These are phyloP conservation scores for Linnaemya vulpina DNA, from an alignment of 2,888 invertebrate genomes.

Conservation along the genomic window DNA sequence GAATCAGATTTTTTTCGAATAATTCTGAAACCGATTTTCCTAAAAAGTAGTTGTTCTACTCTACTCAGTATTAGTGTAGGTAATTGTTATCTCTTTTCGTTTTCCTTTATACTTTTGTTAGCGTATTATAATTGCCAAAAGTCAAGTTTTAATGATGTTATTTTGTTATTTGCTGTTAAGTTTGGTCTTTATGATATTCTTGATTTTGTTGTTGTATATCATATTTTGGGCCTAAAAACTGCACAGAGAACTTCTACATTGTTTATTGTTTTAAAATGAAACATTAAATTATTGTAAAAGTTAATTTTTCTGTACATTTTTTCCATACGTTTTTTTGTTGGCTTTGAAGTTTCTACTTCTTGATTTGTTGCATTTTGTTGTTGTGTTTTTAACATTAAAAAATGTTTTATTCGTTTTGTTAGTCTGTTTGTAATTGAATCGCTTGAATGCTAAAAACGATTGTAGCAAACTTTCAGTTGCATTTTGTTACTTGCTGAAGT, in stretches of 20 bases:
- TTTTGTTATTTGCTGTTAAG: conserved; percentile 32
- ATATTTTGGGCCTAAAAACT: conserved; percentile 21
- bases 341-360: conserved; percentile 54
- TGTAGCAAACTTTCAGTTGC: conserved; percentile 75
- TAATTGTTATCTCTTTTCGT: not conserved
- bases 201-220: not conserved
- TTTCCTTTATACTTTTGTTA: conserved; percentile 15
- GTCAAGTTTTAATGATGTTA: conserved; percentile 51
- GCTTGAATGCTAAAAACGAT: conserved; percentile 73
- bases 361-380: conserved; percentile 66
- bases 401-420: conserved; percentile 56
- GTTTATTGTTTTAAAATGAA: conserved; percentile 44
- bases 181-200: conserved; percentile 16
- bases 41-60: too few relatives aligned
- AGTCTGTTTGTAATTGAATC: conserved; percentile 61
- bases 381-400: conserved; percentile 59
- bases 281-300: conserved; percentile 48
- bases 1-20: too few relatives aligned
- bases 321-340: conserved; percentile 51
- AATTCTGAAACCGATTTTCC: too few relatives aligned
- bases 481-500: conserved; percentile 76
- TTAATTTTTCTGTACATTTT: conserved; percentile 56
- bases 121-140: conserved; percentile 38
- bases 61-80: not conserved
- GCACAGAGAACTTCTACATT: conserved; percentile 39